These are phyloP conservation scores for Cerceris rybyensis DNA, from an alignment of 2,888 invertebrate species.

Conservation along the genomic window DNA sequence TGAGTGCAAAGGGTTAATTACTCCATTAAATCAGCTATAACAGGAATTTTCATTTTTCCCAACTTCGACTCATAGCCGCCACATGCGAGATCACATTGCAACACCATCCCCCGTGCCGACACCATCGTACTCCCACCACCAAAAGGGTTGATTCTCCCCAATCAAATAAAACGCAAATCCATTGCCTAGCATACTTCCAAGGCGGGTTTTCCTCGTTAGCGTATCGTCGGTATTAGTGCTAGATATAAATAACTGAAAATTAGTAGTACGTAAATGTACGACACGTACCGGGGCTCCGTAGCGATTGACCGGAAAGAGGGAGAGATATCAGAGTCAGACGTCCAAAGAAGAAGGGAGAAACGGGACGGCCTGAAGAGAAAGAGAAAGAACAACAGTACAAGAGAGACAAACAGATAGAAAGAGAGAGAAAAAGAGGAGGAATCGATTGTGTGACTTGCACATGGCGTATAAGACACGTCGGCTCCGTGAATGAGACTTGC, in stretches of 20 bases:
- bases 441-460: slow-evolving; percentile 37
- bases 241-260: slow-evolving; percentile 57
- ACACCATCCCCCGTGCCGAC: not conserved
- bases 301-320: slow-evolving; percentile 59
- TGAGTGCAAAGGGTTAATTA: too few species aligned
- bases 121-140: not conserved
- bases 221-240: slow-evolving; percentile 6
- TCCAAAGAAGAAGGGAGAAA: slow-evolving; percentile 16
- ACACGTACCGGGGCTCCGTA: slow-evolving; percentile 47
- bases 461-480: slow-evolving; percentile 18
- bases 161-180: not conserved
- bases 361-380: slow-evolving; percentile 10
- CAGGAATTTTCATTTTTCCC: too few species aligned
- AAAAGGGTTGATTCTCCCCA: not conserved
- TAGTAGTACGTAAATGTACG: slow-evolving; percentile 56
- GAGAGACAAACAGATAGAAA: not conserved
- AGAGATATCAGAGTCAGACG: slow-evolving; percentile 43
- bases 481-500: slow-evolving; percentile 59
- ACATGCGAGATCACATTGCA: not conserved
- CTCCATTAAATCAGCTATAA: too few species aligned
- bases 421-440: slow-evolving; percentile 31
- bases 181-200: not conserved
- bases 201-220: slow-evolving; percentile 21
- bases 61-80: too few species aligned
- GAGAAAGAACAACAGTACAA: slow-evolving; percentile 2